These are phyloP conservation scores for Hystrix cristata DNA, from an alignment of 2,113 vertebrate genomes.

Conservation along the genomic window DNA sequence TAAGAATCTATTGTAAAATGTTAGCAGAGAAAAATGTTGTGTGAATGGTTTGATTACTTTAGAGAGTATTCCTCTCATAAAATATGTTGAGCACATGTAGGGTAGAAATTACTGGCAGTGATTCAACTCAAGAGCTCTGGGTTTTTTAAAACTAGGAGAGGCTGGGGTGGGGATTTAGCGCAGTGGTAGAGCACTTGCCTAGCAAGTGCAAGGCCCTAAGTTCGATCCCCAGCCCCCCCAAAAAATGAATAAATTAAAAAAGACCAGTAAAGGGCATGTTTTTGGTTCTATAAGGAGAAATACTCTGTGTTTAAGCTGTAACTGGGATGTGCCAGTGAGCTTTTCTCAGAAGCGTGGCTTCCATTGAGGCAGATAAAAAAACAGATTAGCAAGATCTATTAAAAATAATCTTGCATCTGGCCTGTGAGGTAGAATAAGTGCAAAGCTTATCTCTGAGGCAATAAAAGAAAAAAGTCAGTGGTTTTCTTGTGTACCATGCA, in stretches of 20 bases:
- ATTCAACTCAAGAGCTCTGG: not conserved
- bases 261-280: not conserved
- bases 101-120: not conserved
- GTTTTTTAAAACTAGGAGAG: not conserved
- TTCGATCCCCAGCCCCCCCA: too few species aligned
- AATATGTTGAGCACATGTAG: not conserved
- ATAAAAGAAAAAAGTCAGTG: not conserved
- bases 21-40: not conserved
- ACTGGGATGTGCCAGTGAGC: not conserved
- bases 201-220: too few species aligned
- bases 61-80: not conserved
- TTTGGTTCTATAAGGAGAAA: not conserved
- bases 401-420: not conserved
- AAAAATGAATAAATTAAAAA: too few species aligned
- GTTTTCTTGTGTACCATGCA: not conserved
- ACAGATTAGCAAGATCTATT: not conserved
- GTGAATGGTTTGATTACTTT: not conserved
- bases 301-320: not conserved
- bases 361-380: not conserved
- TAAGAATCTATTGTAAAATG: constrained; percentile 10
- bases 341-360: not conserved
- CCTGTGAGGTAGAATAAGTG: not conserved
- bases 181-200: too few species aligned
- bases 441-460: not conserved
- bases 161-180: too few species aligned